Base-by-base conservation (phyloP, 2,888 invertebrate species). In the Temnothorax ravouxi region DNA sequence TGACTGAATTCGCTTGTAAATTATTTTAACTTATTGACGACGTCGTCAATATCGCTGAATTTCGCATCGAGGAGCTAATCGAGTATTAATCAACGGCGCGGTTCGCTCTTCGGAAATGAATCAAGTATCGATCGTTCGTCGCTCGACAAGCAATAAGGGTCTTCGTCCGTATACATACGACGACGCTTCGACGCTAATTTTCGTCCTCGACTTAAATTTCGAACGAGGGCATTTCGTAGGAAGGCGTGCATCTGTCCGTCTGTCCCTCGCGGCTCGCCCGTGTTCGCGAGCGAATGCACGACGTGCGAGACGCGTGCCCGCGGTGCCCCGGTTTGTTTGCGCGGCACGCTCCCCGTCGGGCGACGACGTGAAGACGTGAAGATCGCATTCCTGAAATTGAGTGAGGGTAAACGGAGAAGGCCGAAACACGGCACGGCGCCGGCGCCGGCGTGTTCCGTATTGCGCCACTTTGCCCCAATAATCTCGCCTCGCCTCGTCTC, bases 381-480 rank as follows among this genome's bases (percentile, higher is more conserved):
- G 47, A 59, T 69, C 69, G 34, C 59, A 71, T 69, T 69, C 71
- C n/a, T 80, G 59, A 71, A 80, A 71, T 61, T 59, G 13, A 61
- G 47, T 44, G 47, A 69, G 18, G 38, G n/a, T n/a, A 47, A 59
- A 41, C 38, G 41, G 8, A 64, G 25, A 77, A 47, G 38, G 18
- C 38, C 41, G 34, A 56, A 77, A 77, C 56, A 44, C 66, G 41
- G 66, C 50, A 76, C 25, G 25, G 25, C 25, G 25, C 25, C 25
- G 25, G n/a, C n/a, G n/a, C n/a, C 62, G 52, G 47, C 66, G 50
- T 18, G 38, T 76, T 41, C 52, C 64, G 64, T 21, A 64, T 41
- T 38, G 64, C 54, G 44, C 29, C 44, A 56, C 15, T 47, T 61
- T 34, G 61, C 61, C 9, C 47, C 47, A 44, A 47, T 47, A 59